Evolutionary conservation across 1,140 invertebrate species (phyloP).

Genomic region (Spodoptera frugiperda): DNA sequence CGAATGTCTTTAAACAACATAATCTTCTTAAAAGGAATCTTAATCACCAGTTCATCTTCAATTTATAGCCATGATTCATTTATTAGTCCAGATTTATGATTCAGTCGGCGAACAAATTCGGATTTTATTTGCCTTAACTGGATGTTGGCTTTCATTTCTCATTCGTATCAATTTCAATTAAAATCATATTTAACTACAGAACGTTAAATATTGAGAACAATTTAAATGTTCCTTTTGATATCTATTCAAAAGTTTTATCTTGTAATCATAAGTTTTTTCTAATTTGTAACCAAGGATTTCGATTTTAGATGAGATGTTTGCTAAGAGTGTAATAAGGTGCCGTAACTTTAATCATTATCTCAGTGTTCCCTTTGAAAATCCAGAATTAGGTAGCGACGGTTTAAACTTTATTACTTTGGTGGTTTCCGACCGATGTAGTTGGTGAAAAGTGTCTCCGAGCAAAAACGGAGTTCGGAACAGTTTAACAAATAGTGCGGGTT

Average conservation of each 20-base stretch:
- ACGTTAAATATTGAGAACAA: too few species aligned
- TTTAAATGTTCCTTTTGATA: too few species aligned
- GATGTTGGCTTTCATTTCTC: neutral
- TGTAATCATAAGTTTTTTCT: too few species aligned
- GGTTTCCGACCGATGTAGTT: neutral
- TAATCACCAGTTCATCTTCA: conserved; percentile 1
- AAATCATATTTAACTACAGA: neutral
- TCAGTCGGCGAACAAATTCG: neutral
- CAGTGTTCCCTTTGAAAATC: neutral
- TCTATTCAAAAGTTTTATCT: too few species aligned
- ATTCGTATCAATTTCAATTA: neutral
- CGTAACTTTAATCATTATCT: neutral
- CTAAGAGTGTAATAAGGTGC: too few species aligned
- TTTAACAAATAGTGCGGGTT: neutral
- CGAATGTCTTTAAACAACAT: too few species aligned
- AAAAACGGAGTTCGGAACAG: neutral
- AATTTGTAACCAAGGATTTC: too few species aligned
- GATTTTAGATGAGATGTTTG: too few species aligned
- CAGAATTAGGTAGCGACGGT: neutral
- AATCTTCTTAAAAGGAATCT: neutral
- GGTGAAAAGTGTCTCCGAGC: conserved; percentile 3
- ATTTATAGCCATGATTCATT: conserved; percentile 5
- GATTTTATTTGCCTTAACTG: conserved; percentile 22
- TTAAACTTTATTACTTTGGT: conserved; percentile 4
- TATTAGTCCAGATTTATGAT: conserved; percentile 15